Conservation (phyloP, 2,797 vertebrate genomes). For the Rhinophrynus dorsalis region DNA sequence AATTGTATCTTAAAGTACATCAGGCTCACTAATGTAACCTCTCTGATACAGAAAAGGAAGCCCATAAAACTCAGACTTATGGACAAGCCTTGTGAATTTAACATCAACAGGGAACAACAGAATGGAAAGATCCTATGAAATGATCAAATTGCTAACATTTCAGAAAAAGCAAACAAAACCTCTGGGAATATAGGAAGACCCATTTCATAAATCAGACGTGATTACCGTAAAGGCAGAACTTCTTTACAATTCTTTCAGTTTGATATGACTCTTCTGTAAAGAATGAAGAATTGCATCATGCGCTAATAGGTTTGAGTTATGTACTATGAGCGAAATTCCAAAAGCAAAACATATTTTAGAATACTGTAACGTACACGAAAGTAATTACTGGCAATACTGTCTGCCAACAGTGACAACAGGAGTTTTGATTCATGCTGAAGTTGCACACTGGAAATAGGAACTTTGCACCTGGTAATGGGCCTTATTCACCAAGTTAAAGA, state of each 20-base stretch:
- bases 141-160: neutral
- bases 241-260: too few relatives aligned
- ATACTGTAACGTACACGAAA: neutral
- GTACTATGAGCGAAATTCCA: neutral
- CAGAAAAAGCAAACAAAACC: neutral
- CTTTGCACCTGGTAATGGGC: too few relatives aligned
- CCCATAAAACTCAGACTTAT: too few relatives aligned
- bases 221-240: neutral
- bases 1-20: too few relatives aligned
- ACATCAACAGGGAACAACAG: neutral
- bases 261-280: neutral
- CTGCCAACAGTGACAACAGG: neutral
- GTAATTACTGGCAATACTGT: neutral
- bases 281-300: neutral
- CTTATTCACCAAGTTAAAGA: too few relatives aligned
- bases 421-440: neutral
- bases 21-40: too few relatives aligned
- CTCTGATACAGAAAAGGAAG: too few relatives aligned
- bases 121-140: neutral
- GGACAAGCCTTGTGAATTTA: neutral
- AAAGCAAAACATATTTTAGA: neutral
- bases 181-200: neutral
- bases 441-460: too few relatives aligned
- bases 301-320: neutral
- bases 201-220: neutral